Base-by-base conservation (phyloP, 2,888 invertebrate genomes). In the Meiosimyza platycephala region DNA sequence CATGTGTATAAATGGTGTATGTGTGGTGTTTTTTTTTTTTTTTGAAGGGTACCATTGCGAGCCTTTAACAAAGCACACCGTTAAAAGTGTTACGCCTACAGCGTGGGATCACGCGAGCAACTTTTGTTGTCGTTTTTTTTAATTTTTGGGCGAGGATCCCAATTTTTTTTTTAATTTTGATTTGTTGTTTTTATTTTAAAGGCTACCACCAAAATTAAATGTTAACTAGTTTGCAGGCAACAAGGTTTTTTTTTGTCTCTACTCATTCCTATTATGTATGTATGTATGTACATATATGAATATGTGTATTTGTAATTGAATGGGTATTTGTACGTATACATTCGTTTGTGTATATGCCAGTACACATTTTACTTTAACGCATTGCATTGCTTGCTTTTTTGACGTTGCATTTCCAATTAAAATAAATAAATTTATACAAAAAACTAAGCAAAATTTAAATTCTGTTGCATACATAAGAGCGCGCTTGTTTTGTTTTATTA, bases 371-470 rank as follows among this genome's bases (percentile, higher is more conserved):
- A 60, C 57, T 72, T 70, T 62, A 71, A 65, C 54, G 65, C 73
- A 40, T 40, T 40, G 59, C 55, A 40, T 33, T 55, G 16, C 28
- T 28, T 28, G 15, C 33, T 28, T 60, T 60, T 60, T 18, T 55
- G 22, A 18, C 11, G 16, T n/a, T 55, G 5, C 12, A 12, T 60
- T 54, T 16, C 16, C 15, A 62, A 40, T n/a, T 33, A 40, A 16
- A 48, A 48, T n/a, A 50, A 47, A 52, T 68, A 18, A 48, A 69
- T 47, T 48, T 40, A 59, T 71, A 71, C 47, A 51, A 55, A 77
- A 74, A 77, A 73, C 55, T 66, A 60, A 28, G 9, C 50, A 67
- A 71, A 64, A 71, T 71, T 71, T 18, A 74, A 71, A 73, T 69
- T 70, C 66, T 73, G 60, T 70, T 70, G 71, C 69, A 16, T 64